Base-by-base conservation (phyloP, 2,113 vertebrate species). In the Gorsachius goisagi region DNA sequence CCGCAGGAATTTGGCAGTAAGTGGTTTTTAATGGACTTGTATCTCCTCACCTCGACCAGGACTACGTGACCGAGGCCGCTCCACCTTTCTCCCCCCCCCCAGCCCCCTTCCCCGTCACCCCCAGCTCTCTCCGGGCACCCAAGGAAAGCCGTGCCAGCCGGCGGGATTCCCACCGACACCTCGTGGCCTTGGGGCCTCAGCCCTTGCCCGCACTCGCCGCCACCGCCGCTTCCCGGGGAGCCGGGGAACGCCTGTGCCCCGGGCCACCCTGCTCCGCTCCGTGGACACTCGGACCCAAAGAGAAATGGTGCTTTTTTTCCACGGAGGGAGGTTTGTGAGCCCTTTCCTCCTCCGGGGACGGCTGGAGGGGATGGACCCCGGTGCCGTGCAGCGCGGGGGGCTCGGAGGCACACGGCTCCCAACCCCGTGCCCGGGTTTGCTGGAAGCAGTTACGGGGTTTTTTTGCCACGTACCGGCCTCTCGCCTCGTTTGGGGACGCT, bases 31-130 rank as follows among this genome's bases (percentile, higher is more conserved):
- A 98, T 89, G 98, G 98, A 98, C 98, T 98, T 82, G 24, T 95
- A 98, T 98, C 98, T 98, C 98, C 98, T 98, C 98, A 97, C 98
- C 98, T 97, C 95, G 86, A 97, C 97, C 98, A 97, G 98, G 97
- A 98, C 97, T 93, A 92, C 96, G 93, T 97, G 89, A 96, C 95
- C 66, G 96, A 97, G 97, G 98, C 97, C 30, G 56, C 95, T 97
- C 97, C 69, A 67, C n/a, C n/a, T n/a, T n/a, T n/a, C n/a, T n/a
- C n/a, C n/a, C n/a, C n/a, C n/a, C n/a, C n/a, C n/a, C n/a, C n/a
- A n/a, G n/a, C n/a, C n/a, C n/a, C 93, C 72, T 89, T 97, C 82
- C 94, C 96, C 32, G 16, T 90, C 90, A 39, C 77, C 84, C 95
- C 79, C 93, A 71, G 87, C 82, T 94, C 93, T 80, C 90, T 97